Conservation (phyloP, 2,797 vertebrate genomes). For the Semotilus atromaculatus region DNA sequence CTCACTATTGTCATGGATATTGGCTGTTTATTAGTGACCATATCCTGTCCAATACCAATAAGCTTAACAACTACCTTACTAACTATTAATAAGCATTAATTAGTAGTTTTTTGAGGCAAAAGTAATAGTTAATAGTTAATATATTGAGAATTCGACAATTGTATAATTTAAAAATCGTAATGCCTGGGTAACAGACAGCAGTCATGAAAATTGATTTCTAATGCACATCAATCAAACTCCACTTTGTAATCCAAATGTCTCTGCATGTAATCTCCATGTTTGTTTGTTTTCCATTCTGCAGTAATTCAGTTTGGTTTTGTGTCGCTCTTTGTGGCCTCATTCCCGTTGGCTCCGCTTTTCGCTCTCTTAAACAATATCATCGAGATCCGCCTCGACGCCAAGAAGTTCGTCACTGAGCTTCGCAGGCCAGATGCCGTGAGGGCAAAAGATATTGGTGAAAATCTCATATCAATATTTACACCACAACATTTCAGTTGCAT, state of each 20-base stretch:
- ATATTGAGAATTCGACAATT: background rate
- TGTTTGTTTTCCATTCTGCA: constrained; percentile 61
- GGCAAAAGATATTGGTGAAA: constrained; percentile 94
- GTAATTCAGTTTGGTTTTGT: constrained; percentile 99
- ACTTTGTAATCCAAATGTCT: background rate
- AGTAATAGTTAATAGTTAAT: too few relatives aligned
- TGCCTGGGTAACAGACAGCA: background rate
- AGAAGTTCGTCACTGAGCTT: constrained; percentile 95
- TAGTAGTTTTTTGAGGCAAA: too few relatives aligned
- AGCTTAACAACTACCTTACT: too few relatives aligned
- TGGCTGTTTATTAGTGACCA: too few relatives aligned
- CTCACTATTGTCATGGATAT: too few relatives aligned
- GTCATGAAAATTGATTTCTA: background rate
- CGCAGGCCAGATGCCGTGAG: constrained; percentile 89
- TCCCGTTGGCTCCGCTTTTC: constrained; percentile 94
- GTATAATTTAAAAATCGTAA: background rate
- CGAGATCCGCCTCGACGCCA: constrained; percentile 95
- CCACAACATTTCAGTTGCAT: background rate
- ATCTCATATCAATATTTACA: background rate
- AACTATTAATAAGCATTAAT: too few relatives aligned
- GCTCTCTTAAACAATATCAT: constrained; percentile 97
- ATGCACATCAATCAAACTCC: background rate
- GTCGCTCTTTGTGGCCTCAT: constrained; percentile 96
- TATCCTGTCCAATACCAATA: too few relatives aligned
- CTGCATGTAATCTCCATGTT: background rate